phyloP scores from a whole-genome alignment of 2,888 invertebrate genomes.

The Hybos culiciformis region DNA sequence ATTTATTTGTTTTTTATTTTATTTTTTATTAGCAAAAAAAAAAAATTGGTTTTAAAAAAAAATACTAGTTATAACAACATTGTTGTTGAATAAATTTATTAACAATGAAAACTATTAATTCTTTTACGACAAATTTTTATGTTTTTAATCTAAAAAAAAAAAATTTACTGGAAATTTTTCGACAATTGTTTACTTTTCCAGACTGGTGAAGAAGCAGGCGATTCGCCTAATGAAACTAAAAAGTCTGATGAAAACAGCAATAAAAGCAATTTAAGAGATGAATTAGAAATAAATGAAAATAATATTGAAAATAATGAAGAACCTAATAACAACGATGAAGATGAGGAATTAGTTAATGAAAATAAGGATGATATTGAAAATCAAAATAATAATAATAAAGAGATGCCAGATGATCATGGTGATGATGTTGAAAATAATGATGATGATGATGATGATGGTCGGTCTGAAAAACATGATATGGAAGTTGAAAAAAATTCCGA shows the following conservation, averaged over 20 bases:
- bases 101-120: too few species aligned
- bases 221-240: conserved; percentile 6
- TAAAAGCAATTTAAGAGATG: conserved; percentile 8
- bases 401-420: too few species aligned
- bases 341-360: not conserved
- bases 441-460: conserved; percentile 12
- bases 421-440: too few species aligned
- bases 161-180: conserved; percentile 37
- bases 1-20: too few species aligned
- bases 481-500: conserved; percentile 15
- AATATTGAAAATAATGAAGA: conserved; percentile 14
- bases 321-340: conserved; percentile 5
- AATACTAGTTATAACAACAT: too few species aligned
- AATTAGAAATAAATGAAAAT: conserved; percentile 11
- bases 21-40: too few species aligned
- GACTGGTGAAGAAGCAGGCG: conserved; percentile 31
- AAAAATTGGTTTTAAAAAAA: too few species aligned
- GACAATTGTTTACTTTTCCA: conserved; percentile 39
- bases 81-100: too few species aligned
- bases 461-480: conserved; percentile 15
- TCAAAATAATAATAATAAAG: not conserved
- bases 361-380: conserved; percentile 1
- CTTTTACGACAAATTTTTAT: too few species aligned
- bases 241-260: conserved; percentile 3
- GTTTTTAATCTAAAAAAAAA: too few species aligned